A percentile compares a stretch with the other conserved stretches of the same genome.
These are phyloP conservation scores for Zelostemma sp. DNA, from an alignment of 1,140 invertebrate genomes.

Conservation along the genomic window DNA sequence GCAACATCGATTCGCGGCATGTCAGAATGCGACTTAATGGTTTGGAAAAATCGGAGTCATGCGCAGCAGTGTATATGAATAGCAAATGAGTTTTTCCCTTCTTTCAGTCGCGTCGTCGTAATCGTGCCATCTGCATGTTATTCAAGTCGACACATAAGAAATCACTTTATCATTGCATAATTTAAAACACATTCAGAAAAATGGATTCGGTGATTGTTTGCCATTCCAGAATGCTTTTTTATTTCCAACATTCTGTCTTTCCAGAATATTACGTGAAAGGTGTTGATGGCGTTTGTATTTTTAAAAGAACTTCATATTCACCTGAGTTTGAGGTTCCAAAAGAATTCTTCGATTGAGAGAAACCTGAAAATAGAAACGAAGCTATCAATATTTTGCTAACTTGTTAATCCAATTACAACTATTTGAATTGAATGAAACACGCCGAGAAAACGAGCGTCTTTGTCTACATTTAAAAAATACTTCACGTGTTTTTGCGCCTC, in stretches of 20 bases:
- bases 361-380: slow-evolving; percentile 60
- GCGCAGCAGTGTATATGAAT: slow-evolving; percentile 61
- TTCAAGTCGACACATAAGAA: slow-evolving; percentile 23
- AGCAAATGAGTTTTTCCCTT: slow-evolving; percentile 63
- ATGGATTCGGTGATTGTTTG: not conserved
- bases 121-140: slow-evolving; percentile 43
- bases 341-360: slow-evolving; percentile 62
- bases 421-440: too few relatives aligned
- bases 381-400: too few relatives aligned
- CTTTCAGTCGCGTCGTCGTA: slow-evolving; percentile 58
- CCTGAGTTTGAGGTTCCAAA: slow-evolving; percentile 62
- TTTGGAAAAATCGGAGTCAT: slow-evolving; percentile 67
- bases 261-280: not conserved
- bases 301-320: slow-evolving; percentile 30
- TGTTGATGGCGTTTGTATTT: not conserved
- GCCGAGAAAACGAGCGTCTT: too few relatives aligned
- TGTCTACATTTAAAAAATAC: too few relatives aligned
- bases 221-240: slow-evolving; percentile 13
- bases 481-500: too few relatives aligned
- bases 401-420: too few relatives aligned
- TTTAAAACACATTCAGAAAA: not conserved
- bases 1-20: slow-evolving; percentile 60
- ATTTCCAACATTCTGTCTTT: not conserved
- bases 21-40: slow-evolving; percentile 62
- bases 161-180: slow-evolving; percentile 28